phyloP scores from a whole-genome alignment of 1,140 invertebrate species.

The Cyclargus thomasi region DNA sequence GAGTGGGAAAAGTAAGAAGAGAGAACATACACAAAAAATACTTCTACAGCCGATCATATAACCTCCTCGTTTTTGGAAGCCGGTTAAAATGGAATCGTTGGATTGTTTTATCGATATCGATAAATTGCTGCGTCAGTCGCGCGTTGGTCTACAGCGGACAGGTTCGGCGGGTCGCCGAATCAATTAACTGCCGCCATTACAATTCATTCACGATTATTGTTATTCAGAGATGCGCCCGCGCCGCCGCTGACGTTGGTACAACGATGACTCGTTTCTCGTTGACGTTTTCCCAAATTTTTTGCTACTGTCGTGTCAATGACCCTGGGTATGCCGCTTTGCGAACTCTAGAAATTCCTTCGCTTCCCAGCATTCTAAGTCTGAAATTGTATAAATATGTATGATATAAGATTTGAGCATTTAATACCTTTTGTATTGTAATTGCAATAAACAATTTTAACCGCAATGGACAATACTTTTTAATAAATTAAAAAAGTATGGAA shows the following conservation, averaged over 20 bases:
- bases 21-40: too few relatives aligned
- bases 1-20: too few relatives aligned
- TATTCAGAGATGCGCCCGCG: constrained; percentile 50
- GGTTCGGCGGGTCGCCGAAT: constrained; percentile 52
- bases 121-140: background rate
- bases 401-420: too few relatives aligned
- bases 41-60: too few relatives aligned
- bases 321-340: constrained; percentile 15
- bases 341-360: background rate
- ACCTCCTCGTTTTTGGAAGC: too few relatives aligned
- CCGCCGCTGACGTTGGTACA: constrained; percentile 45
- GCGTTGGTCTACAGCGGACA: constrained; percentile 38
- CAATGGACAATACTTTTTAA: too few relatives aligned
- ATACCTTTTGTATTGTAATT: too few relatives aligned
- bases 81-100: too few relatives aligned
- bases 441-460: too few relatives aligned
- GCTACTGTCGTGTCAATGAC: constrained; percentile 34
- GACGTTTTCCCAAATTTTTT: constrained; percentile 40
- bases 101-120: background rate
- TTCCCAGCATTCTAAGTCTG: background rate
- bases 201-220: constrained; percentile 71
- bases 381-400: too few relatives aligned
- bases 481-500: too few relatives aligned
- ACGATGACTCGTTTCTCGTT: constrained; percentile 43
- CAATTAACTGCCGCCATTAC: constrained; percentile 66